phyloP scores from a whole-genome alignment of 2,797 vertebrate species.

The Ceyx erithaca region DNA sequence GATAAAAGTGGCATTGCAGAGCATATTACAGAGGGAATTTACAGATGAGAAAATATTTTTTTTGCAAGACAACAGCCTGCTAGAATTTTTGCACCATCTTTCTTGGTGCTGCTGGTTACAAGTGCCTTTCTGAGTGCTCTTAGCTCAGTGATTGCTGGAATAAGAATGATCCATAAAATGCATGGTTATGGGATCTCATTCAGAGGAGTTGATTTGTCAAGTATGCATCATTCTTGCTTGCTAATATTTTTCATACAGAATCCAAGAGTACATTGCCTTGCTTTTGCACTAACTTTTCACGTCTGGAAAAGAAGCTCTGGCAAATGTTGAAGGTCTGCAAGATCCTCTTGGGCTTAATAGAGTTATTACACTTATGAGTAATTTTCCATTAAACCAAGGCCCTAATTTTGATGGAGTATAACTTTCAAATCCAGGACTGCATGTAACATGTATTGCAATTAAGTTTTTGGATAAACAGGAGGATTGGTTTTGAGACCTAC shows the following conservation, averaged over 20 bases:
- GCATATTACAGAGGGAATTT: not conserved
- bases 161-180: not conserved
- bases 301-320: conserved; percentile 56
- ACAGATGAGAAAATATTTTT: not conserved
- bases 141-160: not conserved
- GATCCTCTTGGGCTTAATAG: conserved; percentile 46
- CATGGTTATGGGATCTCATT: not conserved
- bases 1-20: not conserved
- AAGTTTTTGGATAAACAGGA: not conserved
- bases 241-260: not conserved
- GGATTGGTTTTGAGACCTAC: not conserved
- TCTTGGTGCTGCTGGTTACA: not conserved
- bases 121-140: not conserved
- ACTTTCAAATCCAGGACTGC: conserved; percentile 13
- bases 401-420: not conserved
- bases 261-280: not conserved
- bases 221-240: not conserved
- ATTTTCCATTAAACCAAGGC: conserved; percentile 44
- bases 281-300: conserved; percentile 15
- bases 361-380: conserved; percentile 49
- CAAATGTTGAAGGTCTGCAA: conserved; percentile 23
- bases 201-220: conserved; percentile 2
- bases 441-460: not conserved
- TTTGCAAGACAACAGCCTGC: not conserved
- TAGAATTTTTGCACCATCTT: not conserved